Percentiles rank a stretch among this genome's conserved stretches.
phyloP scores from a whole-genome alignment of 2,113 vertebrate genomes.

The Pedionomus torquatus region DNA sequence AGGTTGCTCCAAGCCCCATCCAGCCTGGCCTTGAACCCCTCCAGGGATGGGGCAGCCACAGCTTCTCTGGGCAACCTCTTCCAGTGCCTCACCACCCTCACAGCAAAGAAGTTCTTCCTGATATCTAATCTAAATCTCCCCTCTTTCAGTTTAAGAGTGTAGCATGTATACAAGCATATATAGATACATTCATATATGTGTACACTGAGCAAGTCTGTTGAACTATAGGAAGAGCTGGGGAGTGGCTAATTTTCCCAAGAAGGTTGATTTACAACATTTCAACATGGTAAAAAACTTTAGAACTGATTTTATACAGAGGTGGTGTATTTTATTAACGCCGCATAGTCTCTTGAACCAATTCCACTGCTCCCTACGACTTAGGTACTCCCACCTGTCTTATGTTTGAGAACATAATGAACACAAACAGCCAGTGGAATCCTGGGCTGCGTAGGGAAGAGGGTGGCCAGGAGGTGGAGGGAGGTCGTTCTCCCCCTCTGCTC shows the following conservation, averaged over 20 bases:
- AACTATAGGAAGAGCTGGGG: not conserved
- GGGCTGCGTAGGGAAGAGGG: too few species aligned
- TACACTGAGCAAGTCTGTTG: not conserved
- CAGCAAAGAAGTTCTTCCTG: too few species aligned
- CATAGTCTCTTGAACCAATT: not conserved
- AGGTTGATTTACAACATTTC: not conserved
- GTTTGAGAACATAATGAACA: not conserved
- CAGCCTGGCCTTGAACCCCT: too few species aligned
- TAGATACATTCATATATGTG: accelerated
- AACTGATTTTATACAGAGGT: not conserved
- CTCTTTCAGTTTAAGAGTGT: too few species aligned
- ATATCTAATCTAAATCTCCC: too few species aligned
- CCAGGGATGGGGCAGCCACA: too few species aligned
- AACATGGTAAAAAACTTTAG: accelerated
- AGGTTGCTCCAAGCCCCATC: too few species aligned
- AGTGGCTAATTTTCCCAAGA: not conserved
- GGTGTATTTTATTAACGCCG: not conserved
- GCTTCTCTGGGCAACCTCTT: too few species aligned
- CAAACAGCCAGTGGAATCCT: too few species aligned
- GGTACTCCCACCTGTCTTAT: not conserved
- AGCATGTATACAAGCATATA: accelerated
- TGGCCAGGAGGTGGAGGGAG: too few species aligned
- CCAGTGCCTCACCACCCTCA: too few species aligned
- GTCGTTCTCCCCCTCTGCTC: too few species aligned
- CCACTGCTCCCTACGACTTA: not conserved